phyloP scores from a whole-genome alignment of 2,113 vertebrate genomes.

The Bungarus multicinctus region DNA sequence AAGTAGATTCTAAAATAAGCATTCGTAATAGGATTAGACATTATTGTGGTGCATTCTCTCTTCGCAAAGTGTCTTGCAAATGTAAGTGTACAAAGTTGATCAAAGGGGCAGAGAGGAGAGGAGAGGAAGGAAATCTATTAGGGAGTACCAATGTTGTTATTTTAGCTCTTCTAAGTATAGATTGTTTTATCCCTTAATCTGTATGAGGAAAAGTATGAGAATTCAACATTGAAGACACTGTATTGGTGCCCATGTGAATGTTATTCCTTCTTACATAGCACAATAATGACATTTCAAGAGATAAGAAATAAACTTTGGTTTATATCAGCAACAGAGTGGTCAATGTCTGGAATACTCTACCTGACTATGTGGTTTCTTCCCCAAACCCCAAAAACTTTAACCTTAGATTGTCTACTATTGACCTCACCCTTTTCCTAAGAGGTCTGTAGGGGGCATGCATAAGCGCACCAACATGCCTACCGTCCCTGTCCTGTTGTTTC shows the following conservation, averaged over 20 bases:
- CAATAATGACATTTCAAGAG: not conserved
- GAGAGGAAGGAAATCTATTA: conserved; percentile 34
- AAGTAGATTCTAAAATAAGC: conserved; percentile 72
- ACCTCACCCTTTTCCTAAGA: no score
- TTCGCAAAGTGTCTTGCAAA: conserved; percentile 44
- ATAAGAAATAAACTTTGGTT: not conserved
- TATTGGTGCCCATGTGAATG: not conserved
- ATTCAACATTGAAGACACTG: not conserved
- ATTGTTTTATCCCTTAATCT: conserved; percentile 24
- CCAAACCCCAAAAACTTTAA: no score
- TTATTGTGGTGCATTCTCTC: conserved; percentile 43
- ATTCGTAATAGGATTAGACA: conserved; percentile 67
- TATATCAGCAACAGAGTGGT: no score
- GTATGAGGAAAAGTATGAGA: not conserved
- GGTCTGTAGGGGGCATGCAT: no score
- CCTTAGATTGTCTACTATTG: no score
- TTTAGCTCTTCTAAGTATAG: conserved; percentile 13
- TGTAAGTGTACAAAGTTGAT: conserved; percentile 35
- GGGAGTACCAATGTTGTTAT: conserved; percentile 30
- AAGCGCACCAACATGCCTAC: no score
- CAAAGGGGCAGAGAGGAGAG: not conserved
- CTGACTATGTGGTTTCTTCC: no score
- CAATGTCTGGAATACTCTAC: no score
- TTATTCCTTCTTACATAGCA: not conserved
- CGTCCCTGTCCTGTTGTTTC: no score